phyloP scores from a whole-genome alignment of 2,113 vertebrate species.

The Eulacestoma nigropectus region DNA sequence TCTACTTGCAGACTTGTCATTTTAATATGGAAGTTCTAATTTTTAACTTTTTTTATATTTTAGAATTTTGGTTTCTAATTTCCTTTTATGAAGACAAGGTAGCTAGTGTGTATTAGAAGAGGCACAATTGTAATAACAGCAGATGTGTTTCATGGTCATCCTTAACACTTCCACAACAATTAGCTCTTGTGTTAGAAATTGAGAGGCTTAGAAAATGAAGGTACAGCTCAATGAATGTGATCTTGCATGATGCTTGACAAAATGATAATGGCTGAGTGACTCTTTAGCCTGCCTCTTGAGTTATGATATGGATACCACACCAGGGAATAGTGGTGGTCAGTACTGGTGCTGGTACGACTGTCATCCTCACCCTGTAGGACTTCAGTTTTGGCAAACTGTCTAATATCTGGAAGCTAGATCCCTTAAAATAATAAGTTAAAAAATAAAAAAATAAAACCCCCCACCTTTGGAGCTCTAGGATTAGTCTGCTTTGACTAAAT shows the following conservation, averaged over 20 bases:
- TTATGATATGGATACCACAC: not conserved
- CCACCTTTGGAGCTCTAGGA: too few species aligned
- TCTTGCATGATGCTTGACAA: not conserved
- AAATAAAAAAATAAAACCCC: fast-evolving
- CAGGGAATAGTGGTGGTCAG: not conserved
- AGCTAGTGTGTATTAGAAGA: not conserved
- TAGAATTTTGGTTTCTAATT: not conserved
- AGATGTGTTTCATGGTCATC: not conserved
- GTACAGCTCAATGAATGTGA: not conserved
- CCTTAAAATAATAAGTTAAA: not conserved
- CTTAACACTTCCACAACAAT: not conserved
- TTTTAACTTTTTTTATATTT: not conserved
- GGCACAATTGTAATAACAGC: not conserved
- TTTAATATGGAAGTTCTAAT: not conserved
- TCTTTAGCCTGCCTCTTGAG: not conserved
- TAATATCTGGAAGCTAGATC: not conserved
- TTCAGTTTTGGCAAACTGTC: not conserved
- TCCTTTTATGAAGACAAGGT: not conserved
- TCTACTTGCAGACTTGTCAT: not conserved
- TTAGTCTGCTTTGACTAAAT: not conserved
- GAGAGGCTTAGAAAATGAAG: not conserved
- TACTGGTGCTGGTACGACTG: not conserved
- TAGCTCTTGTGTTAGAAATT: not conserved
- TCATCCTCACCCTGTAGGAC: not conserved
- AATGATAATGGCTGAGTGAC: not conserved